A percentile compares a stretch with the other conserved stretches of the same genome.
phyloP scores from a whole-genome alignment of 2,888 invertebrate genomes.

The Drosophila mimetica region DNA sequence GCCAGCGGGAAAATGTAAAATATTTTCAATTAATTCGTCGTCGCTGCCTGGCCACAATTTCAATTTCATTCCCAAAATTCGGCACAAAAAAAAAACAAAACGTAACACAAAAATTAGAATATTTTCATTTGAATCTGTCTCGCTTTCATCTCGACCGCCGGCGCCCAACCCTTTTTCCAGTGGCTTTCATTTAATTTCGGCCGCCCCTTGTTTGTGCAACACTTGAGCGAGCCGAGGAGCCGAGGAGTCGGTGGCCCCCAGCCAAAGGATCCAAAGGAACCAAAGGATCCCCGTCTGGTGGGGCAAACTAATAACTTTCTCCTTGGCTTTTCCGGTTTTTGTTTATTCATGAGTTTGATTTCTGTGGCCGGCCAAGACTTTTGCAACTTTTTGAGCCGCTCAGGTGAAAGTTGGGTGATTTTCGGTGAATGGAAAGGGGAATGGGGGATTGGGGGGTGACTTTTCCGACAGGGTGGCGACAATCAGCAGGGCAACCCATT shows the following conservation, averaged over 20 bases:
- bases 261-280: constrained; percentile 5
- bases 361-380: constrained; percentile 52
- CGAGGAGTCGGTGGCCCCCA: constrained; percentile 6
- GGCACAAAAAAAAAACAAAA: constrained; percentile 3
- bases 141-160: constrained; percentile 47
- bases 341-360: constrained; percentile 81
- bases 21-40: constrained; percentile 75
- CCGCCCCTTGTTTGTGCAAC: constrained; percentile 69
- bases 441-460: too few species aligned
- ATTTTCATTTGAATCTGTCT: constrained; percentile 60
- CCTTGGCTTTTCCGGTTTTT: constrained; percentile 66
- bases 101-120: constrained; percentile 60
- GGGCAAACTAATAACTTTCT: constrained; percentile 78
- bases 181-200: constrained; percentile 66
- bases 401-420: constrained; percentile 41
- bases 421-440: neutral
- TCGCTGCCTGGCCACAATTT: constrained; percentile 51
- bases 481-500: constrained; percentile 19
- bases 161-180: constrained; percentile 51
- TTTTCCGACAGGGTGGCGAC: constrained; percentile 6
- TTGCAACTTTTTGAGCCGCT: constrained; percentile 63
- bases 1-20: constrained; percentile 65
- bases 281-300: constrained; percentile 14
- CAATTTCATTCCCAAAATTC: constrained; percentile 51
- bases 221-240: constrained; percentile 51